A percentile compares a stretch with the other conserved stretches of the same genome.
phyloP scores from a whole-genome alignment of 1,140 invertebrate species.

The Chrysomallon squamiferum region DNA sequence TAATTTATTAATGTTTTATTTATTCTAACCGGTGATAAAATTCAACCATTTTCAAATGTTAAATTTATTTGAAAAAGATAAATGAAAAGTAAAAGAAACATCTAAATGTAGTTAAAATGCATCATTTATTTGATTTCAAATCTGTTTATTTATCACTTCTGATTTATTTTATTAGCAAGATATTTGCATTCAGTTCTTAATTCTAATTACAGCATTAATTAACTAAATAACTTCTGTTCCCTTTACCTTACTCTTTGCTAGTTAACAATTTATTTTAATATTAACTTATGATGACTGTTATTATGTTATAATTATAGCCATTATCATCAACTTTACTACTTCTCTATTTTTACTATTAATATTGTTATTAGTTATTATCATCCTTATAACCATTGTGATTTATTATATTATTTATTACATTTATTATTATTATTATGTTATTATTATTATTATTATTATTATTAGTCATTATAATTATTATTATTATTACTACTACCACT shows the following conservation, averaged over 20 bases:
- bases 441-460: too few relatives aligned
- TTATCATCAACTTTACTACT: too few relatives aligned
- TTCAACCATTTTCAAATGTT: too few relatives aligned
- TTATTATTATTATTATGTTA: too few relatives aligned
- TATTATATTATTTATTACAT: too few relatives aligned
- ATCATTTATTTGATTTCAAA: background rate
- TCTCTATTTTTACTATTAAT: too few relatives aligned
- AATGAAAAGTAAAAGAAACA: background rate
- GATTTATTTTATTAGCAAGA: background rate
- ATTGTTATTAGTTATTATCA: too few relatives aligned
- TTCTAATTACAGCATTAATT: background rate
- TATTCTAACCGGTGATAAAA: background rate
- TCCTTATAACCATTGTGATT: background rate
- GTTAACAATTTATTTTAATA: background rate
- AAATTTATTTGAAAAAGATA: background rate
- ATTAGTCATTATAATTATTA: too few relatives aligned
- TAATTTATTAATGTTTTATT: background rate
- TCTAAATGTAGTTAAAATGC: background rate
- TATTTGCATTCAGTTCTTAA: background rate
- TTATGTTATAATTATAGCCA: background rate
- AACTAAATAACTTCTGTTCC: background rate
- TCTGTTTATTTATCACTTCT: background rate
- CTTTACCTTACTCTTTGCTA: background rate
- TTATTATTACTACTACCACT: background rate
- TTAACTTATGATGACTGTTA: background rate